Conservation (phyloP, 2,888 invertebrate genomes). For the Conus canariensis region DNA sequence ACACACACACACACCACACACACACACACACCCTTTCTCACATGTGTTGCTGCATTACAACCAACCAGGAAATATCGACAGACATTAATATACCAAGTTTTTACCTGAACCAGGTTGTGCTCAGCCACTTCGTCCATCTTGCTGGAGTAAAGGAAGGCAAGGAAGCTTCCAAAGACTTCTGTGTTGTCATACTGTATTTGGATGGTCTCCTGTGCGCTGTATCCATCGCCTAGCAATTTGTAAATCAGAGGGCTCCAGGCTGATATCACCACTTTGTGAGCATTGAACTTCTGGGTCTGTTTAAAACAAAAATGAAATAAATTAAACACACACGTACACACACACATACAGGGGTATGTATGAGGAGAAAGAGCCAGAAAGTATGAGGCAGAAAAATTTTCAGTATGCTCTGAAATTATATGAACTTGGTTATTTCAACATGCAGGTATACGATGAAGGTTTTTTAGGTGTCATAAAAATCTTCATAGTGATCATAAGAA, state of each 20-base stretch:
- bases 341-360: not conserved
- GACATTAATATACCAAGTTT: not conserved
- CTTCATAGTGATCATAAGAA: too few relatives aligned
- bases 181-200: constrained; percentile 79
- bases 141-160: constrained; percentile 86
- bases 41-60: too few relatives aligned
- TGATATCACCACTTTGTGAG: constrained; percentile 84
- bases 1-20: constrained; percentile 25
- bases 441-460: too few relatives aligned
- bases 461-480: too few relatives aligned
- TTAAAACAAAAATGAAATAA: not conserved
- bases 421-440: too few relatives aligned
- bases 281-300: constrained; percentile 81
- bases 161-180: constrained; percentile 82
- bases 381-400: too few relatives aligned
- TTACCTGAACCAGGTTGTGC: constrained; percentile 80
- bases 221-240: constrained; percentile 80
- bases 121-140: constrained; percentile 79
- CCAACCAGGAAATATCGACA: not conserved
- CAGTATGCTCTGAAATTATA: too few relatives aligned
- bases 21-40: not conserved
- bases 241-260: constrained; percentile 85
- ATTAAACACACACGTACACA: not conserved
- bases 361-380: not conserved
- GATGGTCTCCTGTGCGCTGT: constrained; percentile 33